phyloP scores from a whole-genome alignment of 2,888 invertebrate genomes.

The Amblyteles armatorius region DNA sequence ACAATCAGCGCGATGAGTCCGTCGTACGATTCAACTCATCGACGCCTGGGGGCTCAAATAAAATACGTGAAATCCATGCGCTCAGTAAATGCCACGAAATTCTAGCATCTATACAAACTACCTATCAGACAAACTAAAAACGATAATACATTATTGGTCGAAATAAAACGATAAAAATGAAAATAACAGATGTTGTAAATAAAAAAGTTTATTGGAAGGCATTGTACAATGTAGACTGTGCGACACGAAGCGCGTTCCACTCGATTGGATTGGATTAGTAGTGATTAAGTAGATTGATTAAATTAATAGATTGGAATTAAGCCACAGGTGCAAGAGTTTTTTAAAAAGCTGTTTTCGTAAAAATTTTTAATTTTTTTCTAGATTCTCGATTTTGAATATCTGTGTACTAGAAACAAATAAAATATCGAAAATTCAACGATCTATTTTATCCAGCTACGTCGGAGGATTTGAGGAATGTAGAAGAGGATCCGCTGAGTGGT shows the following conservation, averaged over 20 bases:
- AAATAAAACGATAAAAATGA: slow-evolving; percentile 1
- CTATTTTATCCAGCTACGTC: neutral
- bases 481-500: slow-evolving; percentile 11
- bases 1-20: neutral
- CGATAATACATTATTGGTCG: neutral
- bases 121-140: neutral
- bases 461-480: neutral
- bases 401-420: neutral
- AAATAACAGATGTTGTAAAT: slow-evolving; percentile 7
- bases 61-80: neutral
- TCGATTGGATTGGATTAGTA: slow-evolving; percentile 8
- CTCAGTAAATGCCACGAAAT: neutral
- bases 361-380: neutral
- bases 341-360: neutral
- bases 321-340: neutral
- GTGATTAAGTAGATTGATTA: slow-evolving; percentile 4
- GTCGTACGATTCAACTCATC: neutral
- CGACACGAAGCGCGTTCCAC: neutral
- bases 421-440: neutral
- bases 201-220: slow-evolving; percentile 41
- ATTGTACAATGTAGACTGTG: slow-evolving; percentile 28
- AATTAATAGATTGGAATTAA: neutral
- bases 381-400: neutral
- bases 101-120: neutral
- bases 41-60: neutral